phyloP scores from a whole-genome alignment of 2,888 invertebrate species.

The Achlya flavicornis region DNA sequence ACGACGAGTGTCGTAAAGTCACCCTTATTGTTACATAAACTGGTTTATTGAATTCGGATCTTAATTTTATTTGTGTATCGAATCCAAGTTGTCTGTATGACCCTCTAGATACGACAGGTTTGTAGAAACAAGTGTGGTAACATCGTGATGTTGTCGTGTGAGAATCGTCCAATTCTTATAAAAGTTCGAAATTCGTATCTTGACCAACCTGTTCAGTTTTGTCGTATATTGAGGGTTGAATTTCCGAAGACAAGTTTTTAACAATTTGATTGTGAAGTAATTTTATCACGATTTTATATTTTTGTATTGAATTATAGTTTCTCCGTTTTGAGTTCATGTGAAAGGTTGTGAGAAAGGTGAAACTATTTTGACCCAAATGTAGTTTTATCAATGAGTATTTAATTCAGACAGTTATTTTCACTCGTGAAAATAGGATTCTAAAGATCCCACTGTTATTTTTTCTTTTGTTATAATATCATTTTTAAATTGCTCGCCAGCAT shows the following conservation, averaged over 20 bases:
- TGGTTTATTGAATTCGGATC: conserved; percentile 40
- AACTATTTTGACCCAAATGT: conserved; percentile 13
- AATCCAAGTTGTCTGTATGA: conserved; percentile 32
- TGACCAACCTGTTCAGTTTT: conserved; percentile 53
- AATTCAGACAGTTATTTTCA: neutral
- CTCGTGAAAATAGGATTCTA: neutral
- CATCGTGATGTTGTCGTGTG: conserved; percentile 44
- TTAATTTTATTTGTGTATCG: conserved; percentile 45
- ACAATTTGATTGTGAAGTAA: conserved; percentile 38
- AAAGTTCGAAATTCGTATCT: conserved; percentile 35
- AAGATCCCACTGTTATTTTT: too few species aligned
- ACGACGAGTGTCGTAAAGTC: neutral
- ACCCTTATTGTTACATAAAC: conserved; percentile 31
- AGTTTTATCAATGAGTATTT: neutral
- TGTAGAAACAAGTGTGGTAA: conserved; percentile 38
- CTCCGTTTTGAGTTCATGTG: conserved; percentile 44
- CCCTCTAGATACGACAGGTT: conserved; percentile 58
- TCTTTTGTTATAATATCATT: too few species aligned
- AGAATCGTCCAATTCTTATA: conserved; percentile 46
- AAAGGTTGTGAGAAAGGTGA: conserved; percentile 54
- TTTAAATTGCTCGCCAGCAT: too few species aligned
- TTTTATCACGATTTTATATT: conserved; percentile 25
- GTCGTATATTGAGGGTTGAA: conserved; percentile 28
- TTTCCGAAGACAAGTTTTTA: conserved; percentile 45
- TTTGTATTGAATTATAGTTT: conserved; percentile 38